phyloP scores from a whole-genome alignment of 2,113 vertebrate species.

The Chamaea fasciata region DNA sequence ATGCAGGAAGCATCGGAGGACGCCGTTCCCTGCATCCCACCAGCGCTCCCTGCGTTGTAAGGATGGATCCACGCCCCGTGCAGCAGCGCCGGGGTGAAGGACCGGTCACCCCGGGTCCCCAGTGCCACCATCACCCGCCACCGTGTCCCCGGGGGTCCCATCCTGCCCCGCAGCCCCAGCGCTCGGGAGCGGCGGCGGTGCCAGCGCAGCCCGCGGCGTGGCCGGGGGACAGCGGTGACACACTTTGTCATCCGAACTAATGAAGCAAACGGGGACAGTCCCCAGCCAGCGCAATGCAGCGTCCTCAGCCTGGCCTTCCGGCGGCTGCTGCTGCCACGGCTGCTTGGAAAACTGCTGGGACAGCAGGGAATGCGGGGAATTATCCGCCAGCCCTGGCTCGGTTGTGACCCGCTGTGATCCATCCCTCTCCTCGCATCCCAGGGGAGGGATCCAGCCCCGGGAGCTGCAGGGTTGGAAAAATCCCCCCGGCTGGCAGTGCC shows the following conservation, averaged over 20 bases:
- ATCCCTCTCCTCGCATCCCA: rapidly evolving
- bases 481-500: rapidly evolving
- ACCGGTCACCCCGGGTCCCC: neutral
- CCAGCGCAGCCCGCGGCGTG: neutral
- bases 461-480: rapidly evolving
- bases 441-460: neutral
- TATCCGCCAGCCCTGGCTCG: neutral
- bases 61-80: neutral
- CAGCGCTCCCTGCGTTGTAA: rapidly evolving
- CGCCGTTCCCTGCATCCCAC: neutral
- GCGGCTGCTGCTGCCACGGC: neutral
- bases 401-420: rapidly evolving
- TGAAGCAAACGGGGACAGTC: neutral
- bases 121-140: rapidly evolving
- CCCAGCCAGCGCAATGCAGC: neutral
- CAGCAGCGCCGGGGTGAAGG: neutral
- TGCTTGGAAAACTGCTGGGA: neutral
- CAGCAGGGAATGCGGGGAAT: neutral
- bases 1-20: rapidly evolving
- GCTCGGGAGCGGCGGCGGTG: neutral
- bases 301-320: neutral
- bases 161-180: neutral
- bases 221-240: neutral
- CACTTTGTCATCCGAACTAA: neutral
- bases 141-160: neutral